Conservation (phyloP, 2,888 invertebrate genomes). For the Tenthredo amoena region DNA sequence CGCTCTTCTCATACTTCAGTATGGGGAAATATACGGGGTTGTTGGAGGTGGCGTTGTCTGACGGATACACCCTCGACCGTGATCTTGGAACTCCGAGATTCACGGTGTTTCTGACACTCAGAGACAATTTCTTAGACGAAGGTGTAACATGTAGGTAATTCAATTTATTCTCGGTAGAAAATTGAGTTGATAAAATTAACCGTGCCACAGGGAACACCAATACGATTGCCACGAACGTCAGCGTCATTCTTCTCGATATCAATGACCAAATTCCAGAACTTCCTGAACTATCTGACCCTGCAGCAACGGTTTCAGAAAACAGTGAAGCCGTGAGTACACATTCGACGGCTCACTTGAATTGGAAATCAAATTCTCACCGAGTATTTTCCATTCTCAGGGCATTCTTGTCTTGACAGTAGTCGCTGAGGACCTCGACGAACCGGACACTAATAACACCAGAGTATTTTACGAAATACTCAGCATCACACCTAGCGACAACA, state of each 20-base stretch:
- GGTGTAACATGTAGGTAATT: constrained; percentile 72
- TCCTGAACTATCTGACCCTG: constrained; percentile 69
- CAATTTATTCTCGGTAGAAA: background rate
- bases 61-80: constrained; percentile 79
- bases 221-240: constrained; percentile 72
- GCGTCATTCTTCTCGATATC: constrained; percentile 80
- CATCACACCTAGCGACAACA: constrained; percentile 65
- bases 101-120: constrained; percentile 79
- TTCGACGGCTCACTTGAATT: too few species aligned
- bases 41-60: constrained; percentile 78
- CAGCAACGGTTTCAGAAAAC: constrained; percentile 65
- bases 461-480: constrained; percentile 79
- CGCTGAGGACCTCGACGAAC: constrained; percentile 81
- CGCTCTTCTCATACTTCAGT: constrained; percentile 79
- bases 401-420: constrained; percentile 71
- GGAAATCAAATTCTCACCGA: background rate
- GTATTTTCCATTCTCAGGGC: constrained; percentile 70
- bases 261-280: constrained; percentile 83
- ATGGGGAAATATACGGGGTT: constrained; percentile 79
- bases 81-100: constrained; percentile 79
- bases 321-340: constrained; percentile 55
- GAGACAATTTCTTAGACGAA: constrained; percentile 80
- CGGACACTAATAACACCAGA: constrained; percentile 79
- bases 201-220: constrained; percentile 62
- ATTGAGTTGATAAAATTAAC: constrained; percentile 18